phyloP scores from a whole-genome alignment of 1,140 invertebrate species.

The Achatina immaculata region DNA sequence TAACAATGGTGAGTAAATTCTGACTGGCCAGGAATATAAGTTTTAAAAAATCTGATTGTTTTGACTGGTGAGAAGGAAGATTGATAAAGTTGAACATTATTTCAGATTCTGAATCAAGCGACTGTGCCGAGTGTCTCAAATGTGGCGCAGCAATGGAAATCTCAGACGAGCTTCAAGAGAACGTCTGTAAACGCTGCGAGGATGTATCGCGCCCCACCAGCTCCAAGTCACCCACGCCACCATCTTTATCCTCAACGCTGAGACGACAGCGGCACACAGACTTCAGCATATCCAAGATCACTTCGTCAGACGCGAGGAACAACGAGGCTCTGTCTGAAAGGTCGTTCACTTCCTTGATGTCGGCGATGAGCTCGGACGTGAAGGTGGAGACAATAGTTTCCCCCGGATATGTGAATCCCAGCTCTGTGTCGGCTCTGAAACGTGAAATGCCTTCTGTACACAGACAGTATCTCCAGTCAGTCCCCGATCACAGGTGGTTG shows the following conservation, averaged over 20 bases:
- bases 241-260: neutral
- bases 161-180: neutral
- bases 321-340: neutral
- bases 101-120: constrained; percentile 31
- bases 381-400: neutral
- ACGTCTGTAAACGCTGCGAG: neutral
- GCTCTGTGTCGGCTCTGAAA: neutral
- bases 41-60: no score
- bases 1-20: no score
- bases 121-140: neutral
- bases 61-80: no score
- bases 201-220: neutral
- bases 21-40: no score
- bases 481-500: neutral
- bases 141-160: constrained; percentile 7
- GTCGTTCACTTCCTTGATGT: neutral
- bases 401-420: neutral
- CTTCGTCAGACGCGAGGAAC: constrained; percentile 3
- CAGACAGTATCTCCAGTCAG: constrained; percentile 5
- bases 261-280: constrained; percentile 25
- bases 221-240: neutral
- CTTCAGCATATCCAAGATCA: constrained; percentile 49
- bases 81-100: no score
- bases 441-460: neutral
- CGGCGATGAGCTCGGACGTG: neutral